Evolutionary conservation across 2,797 vertebrate species (phyloP).

Genomic region (Muscicapa striata): DNA sequence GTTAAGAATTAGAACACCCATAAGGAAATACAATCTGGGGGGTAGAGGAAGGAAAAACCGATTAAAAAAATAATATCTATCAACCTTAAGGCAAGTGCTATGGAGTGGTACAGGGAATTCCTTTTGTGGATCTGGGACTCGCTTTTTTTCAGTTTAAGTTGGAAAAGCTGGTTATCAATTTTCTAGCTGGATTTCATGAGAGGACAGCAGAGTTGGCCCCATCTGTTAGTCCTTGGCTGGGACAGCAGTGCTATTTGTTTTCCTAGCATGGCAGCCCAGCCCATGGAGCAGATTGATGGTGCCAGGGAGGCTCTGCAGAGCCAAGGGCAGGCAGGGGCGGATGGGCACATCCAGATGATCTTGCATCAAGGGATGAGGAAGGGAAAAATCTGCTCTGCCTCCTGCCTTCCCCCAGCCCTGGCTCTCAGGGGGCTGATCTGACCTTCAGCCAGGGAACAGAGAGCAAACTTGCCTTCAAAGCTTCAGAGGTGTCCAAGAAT

Average conservation of each 20-base stretch:
- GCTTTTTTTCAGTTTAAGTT: not conserved
- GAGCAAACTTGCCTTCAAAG: not conserved
- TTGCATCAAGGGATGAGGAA: not conserved
- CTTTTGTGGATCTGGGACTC: not conserved
- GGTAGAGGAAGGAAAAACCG: rapidly evolving
- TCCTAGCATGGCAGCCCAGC: not conserved
- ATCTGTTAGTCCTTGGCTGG: constrained; percentile 50
- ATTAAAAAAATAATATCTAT: not conserved
- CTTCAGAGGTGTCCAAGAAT: not conserved
- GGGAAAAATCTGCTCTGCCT: not conserved
- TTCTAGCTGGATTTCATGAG: not conserved
- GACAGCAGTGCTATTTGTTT: constrained; percentile 38
- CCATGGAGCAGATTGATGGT: not conserved
- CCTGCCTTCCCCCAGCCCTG: not conserved
- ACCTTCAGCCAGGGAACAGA: not conserved
- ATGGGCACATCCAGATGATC: not conserved
- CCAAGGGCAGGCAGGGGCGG: constrained; percentile 5
- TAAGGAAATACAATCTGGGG: not conserved
- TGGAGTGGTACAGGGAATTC: not conserved
- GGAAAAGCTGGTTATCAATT: not conserved
- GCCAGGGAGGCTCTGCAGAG: not conserved
- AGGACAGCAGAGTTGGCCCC: not conserved
- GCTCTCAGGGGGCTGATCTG: not conserved
- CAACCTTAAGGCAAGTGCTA: not conserved
- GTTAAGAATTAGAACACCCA: not conserved